A percentile compares a stretch with the other conserved stretches of the same genome.
Conservation (phyloP, 2,888 invertebrate species). For the Eupithecia abbreviata region DNA sequence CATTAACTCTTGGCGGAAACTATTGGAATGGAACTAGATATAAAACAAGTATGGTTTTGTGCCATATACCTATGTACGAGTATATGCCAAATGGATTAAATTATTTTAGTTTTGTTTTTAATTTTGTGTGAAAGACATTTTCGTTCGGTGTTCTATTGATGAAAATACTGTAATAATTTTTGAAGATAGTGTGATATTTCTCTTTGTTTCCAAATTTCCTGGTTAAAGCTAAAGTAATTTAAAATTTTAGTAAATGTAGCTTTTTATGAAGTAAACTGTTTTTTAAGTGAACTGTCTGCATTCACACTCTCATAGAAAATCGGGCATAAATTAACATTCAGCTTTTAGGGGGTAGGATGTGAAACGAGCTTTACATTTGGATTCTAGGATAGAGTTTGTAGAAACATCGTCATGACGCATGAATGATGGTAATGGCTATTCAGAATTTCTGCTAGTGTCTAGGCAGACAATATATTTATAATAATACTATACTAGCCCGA, state of each 20-base stretch:
- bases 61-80: no score
- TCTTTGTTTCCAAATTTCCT: no score
- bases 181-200: no score
- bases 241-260: background rate
- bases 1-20: no score
- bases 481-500: no score
- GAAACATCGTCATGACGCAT: background rate
- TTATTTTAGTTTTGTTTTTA: no score
- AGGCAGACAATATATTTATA: no score
- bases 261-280: background rate
- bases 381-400: background rate
- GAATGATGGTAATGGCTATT: background rate
- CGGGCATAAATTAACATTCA: background rate
- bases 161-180: background rate
- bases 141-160: background rate
- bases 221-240: background rate
- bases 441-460: background rate
- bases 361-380: background rate
- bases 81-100: no score
- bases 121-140: no score
- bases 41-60: no score
- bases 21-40: no score
- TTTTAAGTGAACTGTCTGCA: background rate
- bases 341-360: background rate
- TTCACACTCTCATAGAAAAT: background rate